Percentiles rank a stretch among this genome's conserved stretches.
Evolutionary conservation across 2,113 vertebrate genomes (phyloP).

Genomic region (Pluvianellus socialis): DNA sequence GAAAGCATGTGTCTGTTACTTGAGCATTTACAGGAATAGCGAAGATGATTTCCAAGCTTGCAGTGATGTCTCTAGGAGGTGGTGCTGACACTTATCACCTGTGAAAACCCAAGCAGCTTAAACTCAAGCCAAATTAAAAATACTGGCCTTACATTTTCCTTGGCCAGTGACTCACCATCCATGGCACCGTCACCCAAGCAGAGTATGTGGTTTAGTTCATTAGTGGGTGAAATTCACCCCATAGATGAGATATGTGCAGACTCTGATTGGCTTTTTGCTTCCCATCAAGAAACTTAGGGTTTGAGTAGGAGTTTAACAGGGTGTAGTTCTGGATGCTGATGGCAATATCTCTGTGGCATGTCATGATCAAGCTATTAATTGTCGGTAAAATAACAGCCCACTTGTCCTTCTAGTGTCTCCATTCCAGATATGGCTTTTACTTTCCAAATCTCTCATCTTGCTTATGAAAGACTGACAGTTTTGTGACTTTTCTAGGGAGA

Average conservation of each 20-base stretch:
- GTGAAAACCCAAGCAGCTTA: neutral
- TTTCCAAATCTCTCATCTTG: neutral
- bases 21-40: neutral
- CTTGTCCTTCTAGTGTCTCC: neutral
- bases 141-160: neutral
- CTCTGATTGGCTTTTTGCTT: neutral
- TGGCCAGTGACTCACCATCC: neutral
- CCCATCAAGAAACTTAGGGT: neutral
- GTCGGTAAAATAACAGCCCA: neutral
- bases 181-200: neutral
- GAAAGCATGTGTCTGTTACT: neutral
- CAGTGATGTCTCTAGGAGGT: neutral
- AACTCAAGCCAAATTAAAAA: neutral
- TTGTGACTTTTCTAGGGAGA: neutral
- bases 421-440: neutral
- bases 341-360: neutral
- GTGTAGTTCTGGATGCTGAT: neutral
- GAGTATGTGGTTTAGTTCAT: neutral
- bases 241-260: neutral
- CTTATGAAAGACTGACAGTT: neutral
- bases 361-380: neutral
- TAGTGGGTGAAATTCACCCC: neutral
- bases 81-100: neutral
- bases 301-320: neutral
- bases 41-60: neutral